A percentile compares a stretch with the other conserved stretches of the same genome.
Conservation (phyloP, 2,113 vertebrate genomes). For the Chaetura pelagica region DNA sequence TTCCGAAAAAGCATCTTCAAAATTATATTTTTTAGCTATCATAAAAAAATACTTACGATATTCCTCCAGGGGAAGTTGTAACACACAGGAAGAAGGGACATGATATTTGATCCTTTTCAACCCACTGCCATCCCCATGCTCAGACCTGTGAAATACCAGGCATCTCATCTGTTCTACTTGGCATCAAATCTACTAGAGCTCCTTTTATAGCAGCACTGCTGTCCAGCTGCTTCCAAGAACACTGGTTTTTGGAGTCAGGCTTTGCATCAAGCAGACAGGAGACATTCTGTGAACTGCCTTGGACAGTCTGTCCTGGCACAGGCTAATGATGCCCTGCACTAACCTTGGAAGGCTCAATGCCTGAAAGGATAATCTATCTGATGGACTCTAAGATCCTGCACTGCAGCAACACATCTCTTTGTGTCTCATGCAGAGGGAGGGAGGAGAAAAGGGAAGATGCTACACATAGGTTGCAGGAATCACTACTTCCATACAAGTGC, state of each 20-base stretch:
- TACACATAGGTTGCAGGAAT: neutral
- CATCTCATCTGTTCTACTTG: neutral
- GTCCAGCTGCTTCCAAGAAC: constrained; percentile 26
- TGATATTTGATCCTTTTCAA: neutral
- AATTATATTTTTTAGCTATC: neutral
- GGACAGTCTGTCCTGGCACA: neutral
- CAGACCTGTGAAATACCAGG: constrained; percentile 4
- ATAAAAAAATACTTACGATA: neutral
- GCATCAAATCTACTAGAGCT: neutral
- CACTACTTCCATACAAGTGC: neutral
- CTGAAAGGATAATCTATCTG: neutral
- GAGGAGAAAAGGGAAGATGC: neutral
- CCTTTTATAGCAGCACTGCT: neutral
- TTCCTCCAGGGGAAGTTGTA: neutral
- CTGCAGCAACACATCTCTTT: neutral
- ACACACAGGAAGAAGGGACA: neutral
- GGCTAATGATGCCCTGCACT: neutral
- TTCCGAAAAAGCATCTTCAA: neutral
- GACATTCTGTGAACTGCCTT: neutral
- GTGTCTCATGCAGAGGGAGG: neutral
- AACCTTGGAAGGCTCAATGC: neutral
- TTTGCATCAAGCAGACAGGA: neutral
- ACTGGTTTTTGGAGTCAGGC: neutral
- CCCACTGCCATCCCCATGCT: neutral
- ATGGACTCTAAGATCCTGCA: neutral